Conservation (phyloP, 2,797 vertebrate species). For the Lateolabrax maculatus region DNA sequence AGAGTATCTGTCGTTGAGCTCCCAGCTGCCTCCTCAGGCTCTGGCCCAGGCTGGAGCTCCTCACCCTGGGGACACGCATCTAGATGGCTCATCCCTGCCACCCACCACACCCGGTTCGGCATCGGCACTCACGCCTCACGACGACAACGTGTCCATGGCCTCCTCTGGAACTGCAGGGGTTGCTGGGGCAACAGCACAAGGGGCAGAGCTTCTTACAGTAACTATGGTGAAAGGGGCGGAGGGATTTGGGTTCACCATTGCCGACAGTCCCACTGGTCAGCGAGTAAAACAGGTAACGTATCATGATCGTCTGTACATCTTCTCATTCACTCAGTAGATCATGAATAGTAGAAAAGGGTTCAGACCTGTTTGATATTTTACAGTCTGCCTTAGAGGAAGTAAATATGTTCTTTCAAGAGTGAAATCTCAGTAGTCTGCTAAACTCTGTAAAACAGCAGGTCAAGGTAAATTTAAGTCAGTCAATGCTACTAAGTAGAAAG, state of each 20-base stretch:
- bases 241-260: conserved; percentile 99
- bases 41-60: conserved; percentile 86
- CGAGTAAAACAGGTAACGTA: conserved; percentile 93
- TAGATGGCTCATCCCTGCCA: conserved; percentile 92
- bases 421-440: conserved; percentile 26
- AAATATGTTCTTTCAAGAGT: conserved; percentile 28
- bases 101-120: conserved; percentile 88
- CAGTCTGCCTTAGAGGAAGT: conserved; percentile 8
- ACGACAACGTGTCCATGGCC: conserved; percentile 97
- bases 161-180: conserved; percentile 91
- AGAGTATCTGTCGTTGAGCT: conserved; percentile 98
- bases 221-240: conserved; percentile 99
- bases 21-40: conserved; percentile 94
- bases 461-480: too few relatives aligned
- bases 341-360: not conserved
- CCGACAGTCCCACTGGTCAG: conserved; percentile 98
- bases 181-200: conserved; percentile 88
- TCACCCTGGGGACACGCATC: conserved; percentile 95
- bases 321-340: not conserved
- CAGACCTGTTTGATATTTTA: conserved; percentile 5
- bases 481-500: conserved; percentile 1
- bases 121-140: conserved; percentile 85
- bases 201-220: conserved; percentile 96
- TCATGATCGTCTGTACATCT: not conserved
- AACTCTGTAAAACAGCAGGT: too few relatives aligned